phyloP scores from a whole-genome alignment of 1,140 invertebrate species.

The Scylla paramamosain region DNA sequence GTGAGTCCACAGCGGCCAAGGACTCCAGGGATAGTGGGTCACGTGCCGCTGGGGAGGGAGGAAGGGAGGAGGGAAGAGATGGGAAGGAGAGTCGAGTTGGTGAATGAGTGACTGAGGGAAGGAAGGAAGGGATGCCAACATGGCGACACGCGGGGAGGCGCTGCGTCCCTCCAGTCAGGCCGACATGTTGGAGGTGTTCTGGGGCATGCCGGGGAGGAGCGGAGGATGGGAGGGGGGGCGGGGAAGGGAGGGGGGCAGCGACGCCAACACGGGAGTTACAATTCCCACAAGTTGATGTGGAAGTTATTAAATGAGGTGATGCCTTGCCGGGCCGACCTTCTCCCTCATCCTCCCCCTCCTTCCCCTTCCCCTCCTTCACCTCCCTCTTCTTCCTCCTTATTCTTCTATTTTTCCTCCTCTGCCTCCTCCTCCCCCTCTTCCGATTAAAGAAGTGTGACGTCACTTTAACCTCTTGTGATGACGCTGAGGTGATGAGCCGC shows the following conservation, averaged over 20 bases:
- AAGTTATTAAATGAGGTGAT: conserved; percentile 24
- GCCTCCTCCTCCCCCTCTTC: not conserved
- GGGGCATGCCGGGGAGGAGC: too few species aligned
- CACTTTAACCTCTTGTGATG: conserved; percentile 11
- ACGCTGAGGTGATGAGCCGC: not conserved
- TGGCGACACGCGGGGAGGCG: not conserved
- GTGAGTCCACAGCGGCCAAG: not conserved
- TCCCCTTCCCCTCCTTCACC: not conserved
- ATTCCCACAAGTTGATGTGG: not conserved
- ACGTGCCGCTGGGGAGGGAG: not conserved
- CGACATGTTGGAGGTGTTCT: not conserved
- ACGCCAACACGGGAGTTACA: not conserved
- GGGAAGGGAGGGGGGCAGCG: not conserved
- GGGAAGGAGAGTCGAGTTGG: not conserved
- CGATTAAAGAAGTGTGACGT: conserved; percentile 11
- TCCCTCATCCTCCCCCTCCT: not conserved
- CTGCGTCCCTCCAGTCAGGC: not conserved
- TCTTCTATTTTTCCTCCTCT: not conserved
- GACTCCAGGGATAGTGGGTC: not conserved
- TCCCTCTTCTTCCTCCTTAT: not conserved
- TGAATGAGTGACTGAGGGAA: not conserved
- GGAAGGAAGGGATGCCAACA: conserved; percentile 19
- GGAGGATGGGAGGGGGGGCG: too few species aligned
- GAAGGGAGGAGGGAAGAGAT: not conserved
- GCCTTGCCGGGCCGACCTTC: conserved; percentile 21